These are phyloP conservation scores for Eupithecia exiguata DNA, from an alignment of 2,888 invertebrate genomes.

Conservation along the genomic window DNA sequence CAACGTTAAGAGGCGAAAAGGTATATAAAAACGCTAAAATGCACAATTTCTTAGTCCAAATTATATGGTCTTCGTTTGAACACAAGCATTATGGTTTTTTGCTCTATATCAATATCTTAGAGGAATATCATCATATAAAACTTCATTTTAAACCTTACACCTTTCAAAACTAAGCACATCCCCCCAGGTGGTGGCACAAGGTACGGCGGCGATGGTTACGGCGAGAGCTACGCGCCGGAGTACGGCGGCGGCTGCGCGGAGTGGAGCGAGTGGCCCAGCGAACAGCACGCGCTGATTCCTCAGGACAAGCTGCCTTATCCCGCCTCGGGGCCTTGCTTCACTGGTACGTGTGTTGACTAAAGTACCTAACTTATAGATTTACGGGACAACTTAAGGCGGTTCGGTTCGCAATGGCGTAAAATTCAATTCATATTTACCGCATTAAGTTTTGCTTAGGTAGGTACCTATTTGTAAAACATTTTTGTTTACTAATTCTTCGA, in stretches of 20 bases:
- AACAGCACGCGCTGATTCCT: conserved; percentile 78
- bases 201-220: conserved; percentile 78
- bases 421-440: background rate
- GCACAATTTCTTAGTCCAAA: no score
- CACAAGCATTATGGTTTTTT: no score
- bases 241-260: conserved; percentile 78
- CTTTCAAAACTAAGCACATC: background rate
- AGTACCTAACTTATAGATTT: background rate
- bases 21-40: no score
- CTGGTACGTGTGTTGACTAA: conserved; percentile 74
- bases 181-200: conserved; percentile 68
- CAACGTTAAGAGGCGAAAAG: no score
- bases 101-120: no score
- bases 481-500: background rate
- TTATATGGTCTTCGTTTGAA: no score
- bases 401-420: background rate
- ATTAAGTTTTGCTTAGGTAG: background rate
- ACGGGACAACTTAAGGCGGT: background rate
- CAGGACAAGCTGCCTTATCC: conserved; percentile 81
- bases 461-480: background rate
- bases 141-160: background rate
- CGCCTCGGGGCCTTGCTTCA: conserved; percentile 85
- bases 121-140: no score
- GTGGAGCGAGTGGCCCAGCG: conserved; percentile 78
- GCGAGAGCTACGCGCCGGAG: conserved; percentile 76